phyloP scores from a whole-genome alignment of 2,113 vertebrate species.

The Microcebus murinus region DNA sequence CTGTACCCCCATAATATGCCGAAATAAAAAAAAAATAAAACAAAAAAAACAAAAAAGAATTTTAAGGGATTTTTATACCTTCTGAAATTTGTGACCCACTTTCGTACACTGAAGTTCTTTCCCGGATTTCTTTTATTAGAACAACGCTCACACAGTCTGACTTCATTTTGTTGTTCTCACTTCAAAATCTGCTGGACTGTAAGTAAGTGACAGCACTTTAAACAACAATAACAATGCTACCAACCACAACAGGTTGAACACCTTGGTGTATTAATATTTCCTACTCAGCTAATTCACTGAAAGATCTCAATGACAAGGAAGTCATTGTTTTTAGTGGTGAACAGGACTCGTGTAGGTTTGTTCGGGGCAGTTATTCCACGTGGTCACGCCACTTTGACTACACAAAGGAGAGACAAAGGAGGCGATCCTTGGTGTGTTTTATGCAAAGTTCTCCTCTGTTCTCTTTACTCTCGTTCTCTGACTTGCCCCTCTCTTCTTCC shows the following conservation, averaged over 20 bases:
- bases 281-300: neutral
- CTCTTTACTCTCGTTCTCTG: neutral
- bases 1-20: no score
- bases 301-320: neutral
- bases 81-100: neutral
- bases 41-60: neutral
- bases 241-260: neutral
- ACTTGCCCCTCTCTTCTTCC: neutral
- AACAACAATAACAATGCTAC: neutral
- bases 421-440: neutral
- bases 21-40: no score
- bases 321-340: neutral
- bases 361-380: rapidly evolving
- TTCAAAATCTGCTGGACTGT: neutral
- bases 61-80: neutral
- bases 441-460: neutral
- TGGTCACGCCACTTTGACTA: rapidly evolving
- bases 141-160: neutral
- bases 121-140: neutral
- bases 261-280: neutral
- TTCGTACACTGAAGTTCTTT: neutral
- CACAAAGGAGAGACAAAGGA: neutral
- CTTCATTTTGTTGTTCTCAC: neutral
- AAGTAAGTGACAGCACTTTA: neutral
- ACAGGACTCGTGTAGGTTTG: neutral